Evolutionary conservation across 1,140 invertebrate genomes (phyloP).

Genomic region (Acarapis woodi): DNA sequence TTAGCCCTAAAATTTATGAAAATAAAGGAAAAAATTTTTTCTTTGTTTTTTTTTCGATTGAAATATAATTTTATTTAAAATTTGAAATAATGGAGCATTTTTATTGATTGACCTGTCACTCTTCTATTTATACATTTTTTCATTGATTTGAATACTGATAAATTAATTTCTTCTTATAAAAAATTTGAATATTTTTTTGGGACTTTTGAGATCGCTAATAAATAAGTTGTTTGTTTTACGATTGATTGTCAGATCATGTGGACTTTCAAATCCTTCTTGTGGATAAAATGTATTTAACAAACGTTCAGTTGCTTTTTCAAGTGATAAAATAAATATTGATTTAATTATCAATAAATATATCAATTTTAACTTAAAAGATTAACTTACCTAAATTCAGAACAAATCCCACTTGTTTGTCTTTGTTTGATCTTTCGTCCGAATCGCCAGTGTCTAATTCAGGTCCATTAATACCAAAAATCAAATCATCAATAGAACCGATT

Average conservation of each 20-base stretch:
- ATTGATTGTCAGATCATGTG: conserved; percentile 41
- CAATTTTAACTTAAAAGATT: too few relatives aligned
- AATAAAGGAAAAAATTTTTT: too few relatives aligned
- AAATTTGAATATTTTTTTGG: conserved; percentile 12
- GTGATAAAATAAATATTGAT: too few relatives aligned
- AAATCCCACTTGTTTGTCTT: conserved; percentile 14
- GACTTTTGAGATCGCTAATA: conserved; percentile 30
- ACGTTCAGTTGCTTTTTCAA: conserved; percentile 11
- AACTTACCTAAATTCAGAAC: too few relatives aligned
- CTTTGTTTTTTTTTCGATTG: too few relatives aligned
- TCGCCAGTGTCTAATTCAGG: conserved; percentile 5
- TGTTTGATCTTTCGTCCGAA: conserved; percentile 3
- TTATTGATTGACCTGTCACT: too few relatives aligned
- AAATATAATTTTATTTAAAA: too few relatives aligned
- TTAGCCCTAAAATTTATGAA: too few relatives aligned
- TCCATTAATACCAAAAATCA: conserved; percentile 13
- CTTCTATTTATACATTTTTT: too few relatives aligned
- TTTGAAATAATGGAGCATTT: too few relatives aligned
- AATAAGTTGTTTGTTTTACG: conserved; percentile 34
- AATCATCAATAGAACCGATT: conserved; percentile 13
- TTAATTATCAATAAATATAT: too few relatives aligned
- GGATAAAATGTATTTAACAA: conserved; percentile 11
- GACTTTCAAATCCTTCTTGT: conserved; percentile 24
- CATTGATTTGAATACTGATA: too few relatives aligned
- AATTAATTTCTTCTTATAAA: conserved; percentile 2